These are phyloP conservation scores for Diarsia dahlii DNA, from an alignment of 2,888 invertebrate genomes.

Conservation along the genomic window DNA sequence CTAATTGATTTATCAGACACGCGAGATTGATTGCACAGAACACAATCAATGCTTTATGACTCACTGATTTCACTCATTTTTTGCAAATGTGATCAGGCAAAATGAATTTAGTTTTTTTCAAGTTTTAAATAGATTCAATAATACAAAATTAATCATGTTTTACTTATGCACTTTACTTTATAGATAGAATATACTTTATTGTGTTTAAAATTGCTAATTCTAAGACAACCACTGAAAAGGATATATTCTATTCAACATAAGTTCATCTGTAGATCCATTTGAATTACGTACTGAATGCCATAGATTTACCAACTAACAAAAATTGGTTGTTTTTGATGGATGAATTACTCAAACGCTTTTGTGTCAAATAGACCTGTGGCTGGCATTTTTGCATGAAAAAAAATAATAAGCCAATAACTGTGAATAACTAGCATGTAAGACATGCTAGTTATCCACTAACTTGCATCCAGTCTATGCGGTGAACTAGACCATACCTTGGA, in stretches of 20 bases:
- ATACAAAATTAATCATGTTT: not conserved
- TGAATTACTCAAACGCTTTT: not conserved
- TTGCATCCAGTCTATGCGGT: too few species aligned
- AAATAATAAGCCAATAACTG: too few species aligned
- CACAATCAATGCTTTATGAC: slow-evolving; percentile 1
- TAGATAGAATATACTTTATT: not conserved
- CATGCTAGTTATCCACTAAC: too few species aligned
- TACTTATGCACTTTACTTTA: not conserved
- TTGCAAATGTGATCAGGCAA: not conserved
- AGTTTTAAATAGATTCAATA: not conserved
- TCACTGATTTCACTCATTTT: slow-evolving; percentile 3
- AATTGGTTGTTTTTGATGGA: not conserved
- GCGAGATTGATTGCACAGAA: slow-evolving; percentile 6
- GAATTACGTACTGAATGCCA: not conserved
- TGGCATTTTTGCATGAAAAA: too few species aligned
- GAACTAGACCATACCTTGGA: not conserved
- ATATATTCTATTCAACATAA: not conserved
- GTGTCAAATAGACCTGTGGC: too few species aligned
- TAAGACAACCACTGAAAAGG: not conserved
- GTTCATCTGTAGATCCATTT: not conserved
- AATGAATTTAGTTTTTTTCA: not conserved
- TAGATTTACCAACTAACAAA: not conserved
- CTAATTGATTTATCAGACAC: slow-evolving; percentile 30
- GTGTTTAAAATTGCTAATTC: too few species aligned
- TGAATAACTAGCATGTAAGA: not conserved